Base-by-base conservation (phyloP, 2,888 invertebrate genomes). In the Emmelina monodactyla region DNA sequence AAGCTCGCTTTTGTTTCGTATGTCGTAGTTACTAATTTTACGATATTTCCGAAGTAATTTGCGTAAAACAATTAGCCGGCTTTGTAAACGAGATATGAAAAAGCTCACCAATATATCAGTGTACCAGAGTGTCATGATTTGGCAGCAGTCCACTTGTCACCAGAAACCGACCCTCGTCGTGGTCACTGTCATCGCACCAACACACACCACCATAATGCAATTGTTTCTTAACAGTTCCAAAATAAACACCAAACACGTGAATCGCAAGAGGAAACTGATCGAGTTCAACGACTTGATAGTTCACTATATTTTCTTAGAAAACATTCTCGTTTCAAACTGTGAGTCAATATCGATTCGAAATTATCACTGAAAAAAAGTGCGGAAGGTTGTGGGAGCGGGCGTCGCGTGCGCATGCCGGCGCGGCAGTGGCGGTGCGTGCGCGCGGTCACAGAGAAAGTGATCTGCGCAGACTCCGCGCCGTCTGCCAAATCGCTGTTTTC, bases 91-190 rank as follows among this genome's bases (percentile, higher is more conserved):
- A 28, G 16, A 33, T 14, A 40, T 41, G 44, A 40, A 49, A 49
- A 55, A 50, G 58, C 76, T 79, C 62, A 79, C 79, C 79, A 76
- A 55, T 67, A 78, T 60, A 56, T 79, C 71, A 46, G 76, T 76
- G 62, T 79, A 79, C 79, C 79, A 79, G 48, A 79, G 70, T 60
- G 79, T 79, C 79, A 79, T 79, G 56, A 58, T 49, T 78, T 78
- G 79, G 78, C 78, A 43, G 54, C 46, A 48, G 55, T 73, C 76
- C 79, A 76, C 57, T 46, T 69, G 71, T 75, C 75, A 75, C 53
- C 55, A 54, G 55, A 55, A 65, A 46, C 49, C 53, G 57, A 57
- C 52, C 51, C 28, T 16, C 30, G 51, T 55, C 62, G 51, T 64
- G 71, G 62, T 64, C 70, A 71, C 70, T 66, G 68, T 72, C 67